These are phyloP conservation scores for Pocillopora grandis DNA, from an alignment of 92 coral and sea anemone species.

Conservation along the genomic window DNA sequence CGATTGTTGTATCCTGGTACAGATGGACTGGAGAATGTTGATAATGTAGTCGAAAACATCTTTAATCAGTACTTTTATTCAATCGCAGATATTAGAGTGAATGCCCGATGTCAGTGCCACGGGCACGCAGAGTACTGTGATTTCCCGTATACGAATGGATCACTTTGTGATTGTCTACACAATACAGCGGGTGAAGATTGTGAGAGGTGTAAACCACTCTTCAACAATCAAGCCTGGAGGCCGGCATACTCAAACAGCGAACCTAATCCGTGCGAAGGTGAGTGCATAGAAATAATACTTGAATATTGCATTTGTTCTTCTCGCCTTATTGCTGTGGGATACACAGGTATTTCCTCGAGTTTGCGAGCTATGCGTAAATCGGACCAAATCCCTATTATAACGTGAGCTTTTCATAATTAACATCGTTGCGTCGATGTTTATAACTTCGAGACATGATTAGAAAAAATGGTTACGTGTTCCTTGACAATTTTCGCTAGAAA, in stretches of 20 bases:
- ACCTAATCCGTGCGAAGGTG: slow-evolving; percentile 89
- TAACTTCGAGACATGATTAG: neutral
- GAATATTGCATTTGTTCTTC: neutral
- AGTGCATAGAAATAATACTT: slow-evolving; percentile 24
- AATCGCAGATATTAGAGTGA: slow-evolving; percentile 68
- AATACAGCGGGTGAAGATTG: slow-evolving; percentile 83
- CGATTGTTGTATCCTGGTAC: slow-evolving; percentile 78
- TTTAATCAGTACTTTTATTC: slow-evolving; percentile 77
- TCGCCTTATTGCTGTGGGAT: neutral
- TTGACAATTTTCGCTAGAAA: slow-evolving; percentile 15
- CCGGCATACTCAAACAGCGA: slow-evolving; percentile 75
- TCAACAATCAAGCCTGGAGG: slow-evolving; percentile 87
- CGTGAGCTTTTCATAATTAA: too few relatives aligned
- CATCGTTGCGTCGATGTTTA: neutral
- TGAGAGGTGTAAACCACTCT: slow-evolving; percentile 88
- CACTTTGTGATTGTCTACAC: slow-evolving; percentile 74
- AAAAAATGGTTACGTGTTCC: neutral
- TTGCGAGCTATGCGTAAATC: too few relatives aligned
- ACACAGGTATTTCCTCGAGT: too few relatives aligned
- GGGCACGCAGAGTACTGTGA: slow-evolving; percentile 88
- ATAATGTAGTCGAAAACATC: slow-evolving; percentile 31
- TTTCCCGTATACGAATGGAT: slow-evolving; percentile 42
- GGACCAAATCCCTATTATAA: too few relatives aligned
- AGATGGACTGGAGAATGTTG: slow-evolving; percentile 57
- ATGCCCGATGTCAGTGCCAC: slow-evolving; percentile 84